Evolutionary conservation across 2,113 vertebrate genomes (phyloP), one percentile per base, ranked within the genome.

Genomic region (Copsychus sechellarum): DNA sequence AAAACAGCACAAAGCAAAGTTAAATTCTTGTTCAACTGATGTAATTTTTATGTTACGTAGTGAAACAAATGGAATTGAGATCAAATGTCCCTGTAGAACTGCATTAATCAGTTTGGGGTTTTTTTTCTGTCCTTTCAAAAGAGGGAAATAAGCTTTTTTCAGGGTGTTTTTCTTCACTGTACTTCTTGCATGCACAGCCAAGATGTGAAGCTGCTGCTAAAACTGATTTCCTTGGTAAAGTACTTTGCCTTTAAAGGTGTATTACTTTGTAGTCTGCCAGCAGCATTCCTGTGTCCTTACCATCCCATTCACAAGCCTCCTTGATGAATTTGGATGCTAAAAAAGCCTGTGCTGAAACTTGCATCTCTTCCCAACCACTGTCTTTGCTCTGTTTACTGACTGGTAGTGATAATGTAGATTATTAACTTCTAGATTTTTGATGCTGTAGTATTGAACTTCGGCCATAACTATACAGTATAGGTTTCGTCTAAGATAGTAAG

Each of bases 71-170:
- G 23, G 5, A 80, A 40, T 9, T 65, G 31, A 92, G 22, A 66
- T 43, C 13, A 53, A 25, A 28, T 15, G 4, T 60, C 16, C 79
- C 56, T 70, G 4, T 50, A 65, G 45, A 83, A 45, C 25, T 57
- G 5, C 31, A 22, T 73, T 51, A 56, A 20, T 64, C 10, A 7
- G 4, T 16, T 12, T 24, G 5, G 8, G 2, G 0, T 0, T 8
- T 28, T 57, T 31, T 8, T 5, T 45, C 64, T 85, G 4, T 25
- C 7, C 14, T 47, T 85, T 48, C 9, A 26, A 60, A 61, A 67
- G 47, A 81, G 26, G 26, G 6, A 72, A 38, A 54, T 43, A 6
- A 80, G 2, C 33, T 64, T 74, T 74, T 67, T 72, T 76, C 31
- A 57, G 50, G 36, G 25, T 29, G 86, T 21, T 88, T 66, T 64